These are phyloP conservation scores for Temnothorax nylanderi DNA, from an alignment of 1,140 invertebrate species.

Conservation along the genomic window DNA sequence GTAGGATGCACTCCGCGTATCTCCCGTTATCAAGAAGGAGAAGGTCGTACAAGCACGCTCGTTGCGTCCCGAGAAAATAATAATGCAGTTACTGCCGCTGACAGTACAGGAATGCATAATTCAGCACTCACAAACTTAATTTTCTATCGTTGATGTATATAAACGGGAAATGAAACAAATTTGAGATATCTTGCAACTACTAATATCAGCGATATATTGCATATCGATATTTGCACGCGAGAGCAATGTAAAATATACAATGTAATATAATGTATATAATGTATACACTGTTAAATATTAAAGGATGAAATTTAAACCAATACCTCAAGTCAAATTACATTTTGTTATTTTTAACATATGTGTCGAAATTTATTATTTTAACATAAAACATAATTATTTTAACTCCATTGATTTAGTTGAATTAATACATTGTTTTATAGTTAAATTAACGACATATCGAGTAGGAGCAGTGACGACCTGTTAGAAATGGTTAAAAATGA, in stretches of 20 bases:
- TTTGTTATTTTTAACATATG: too few relatives aligned
- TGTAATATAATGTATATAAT: too few relatives aligned
- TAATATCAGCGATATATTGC: not conserved
- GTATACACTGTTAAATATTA: too few relatives aligned
- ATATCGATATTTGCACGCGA: not conserved
- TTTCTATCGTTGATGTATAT: not conserved
- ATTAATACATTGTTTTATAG: too few relatives aligned
- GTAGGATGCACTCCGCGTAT: slow-evolving; percentile 8
- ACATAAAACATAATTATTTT: too few relatives aligned
- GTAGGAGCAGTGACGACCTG: too few relatives aligned
- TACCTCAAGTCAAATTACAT: too few relatives aligned
- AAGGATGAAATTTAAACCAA: too few relatives aligned
- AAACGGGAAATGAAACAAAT: not conserved
- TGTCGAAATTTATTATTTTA: too few relatives aligned
- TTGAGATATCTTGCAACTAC: not conserved
- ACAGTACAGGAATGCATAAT: not conserved
- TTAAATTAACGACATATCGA: too few relatives aligned
- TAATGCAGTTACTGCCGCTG: not conserved
- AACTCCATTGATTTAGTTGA: too few relatives aligned
- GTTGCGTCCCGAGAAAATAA: slow-evolving; percentile 13
- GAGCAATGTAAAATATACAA: not conserved
- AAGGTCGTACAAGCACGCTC: not conserved
- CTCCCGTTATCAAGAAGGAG: slow-evolving; percentile 20
- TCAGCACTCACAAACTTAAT: not conserved
- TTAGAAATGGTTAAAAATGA: too few relatives aligned